Base-by-base conservation (phyloP, 2,888 invertebrate genomes). In the Leucania comma region DNA sequence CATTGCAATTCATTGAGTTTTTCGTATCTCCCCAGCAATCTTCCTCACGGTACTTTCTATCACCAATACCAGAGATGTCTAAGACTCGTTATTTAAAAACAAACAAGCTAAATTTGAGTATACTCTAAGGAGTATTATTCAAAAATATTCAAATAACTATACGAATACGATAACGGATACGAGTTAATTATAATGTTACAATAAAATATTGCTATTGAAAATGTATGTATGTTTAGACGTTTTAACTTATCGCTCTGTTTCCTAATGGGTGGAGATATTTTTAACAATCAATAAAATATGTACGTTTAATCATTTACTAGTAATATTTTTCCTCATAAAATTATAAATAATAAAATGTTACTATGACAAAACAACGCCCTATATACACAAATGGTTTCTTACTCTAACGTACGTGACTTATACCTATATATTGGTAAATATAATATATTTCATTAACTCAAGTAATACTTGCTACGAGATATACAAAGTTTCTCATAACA, bases 321-420 rank as follows among this genome's bases (percentile, higher is more conserved):
- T 38, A 38, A 2, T 38, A 38, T 20, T 35, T 42, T 50, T 50
- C 50, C 24, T 24, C 29, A 65, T 35, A 35, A 38, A 38, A 17
- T 22, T n/a, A 59, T 24, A 12, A 35, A 29, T 22, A 59, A 65
- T 14, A 29, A 29, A 38, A 60, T 67, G 59, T 66, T 35, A 24
- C 62, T 22, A 71, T 72, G 75, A 71, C 72, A 78, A 72, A 74
- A 74, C 70, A 64, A 26, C 42, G 62, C 8, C 20, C n/a, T 72
- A 58, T 63, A 58, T 58, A 72, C 42, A 74, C 46, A 78, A 35
- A 67, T 24, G 6, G 48, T 53, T 32, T 38, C 51, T 73, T 60
- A 71, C 2, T 68, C 69, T 81, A 82, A 32, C 53, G 63, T 73
- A 73, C 35, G 70, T 72, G 69, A 50, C 84, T 78, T 78, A 83